phyloP scores from a whole-genome alignment of 2,888 invertebrate species.

The Pantelozetes paolii region DNA sequence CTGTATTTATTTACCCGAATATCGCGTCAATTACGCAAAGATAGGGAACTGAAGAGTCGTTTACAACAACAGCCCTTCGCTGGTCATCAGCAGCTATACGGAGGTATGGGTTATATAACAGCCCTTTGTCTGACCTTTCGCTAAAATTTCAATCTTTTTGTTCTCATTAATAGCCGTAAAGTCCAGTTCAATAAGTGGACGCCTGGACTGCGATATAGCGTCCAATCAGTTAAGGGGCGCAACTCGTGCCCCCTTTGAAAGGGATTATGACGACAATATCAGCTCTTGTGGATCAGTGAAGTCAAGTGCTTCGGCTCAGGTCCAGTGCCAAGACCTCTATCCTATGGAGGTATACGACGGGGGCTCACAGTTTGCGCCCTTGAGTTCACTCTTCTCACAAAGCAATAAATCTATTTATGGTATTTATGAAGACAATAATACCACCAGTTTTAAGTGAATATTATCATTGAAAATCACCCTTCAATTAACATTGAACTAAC shows the following conservation, averaged over 20 bases:
- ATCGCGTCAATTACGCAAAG: constrained; percentile 44
- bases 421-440: too few species aligned
- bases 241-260: constrained; percentile 38
- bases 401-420: constrained; percentile 25
- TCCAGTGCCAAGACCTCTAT: constrained; percentile 43
- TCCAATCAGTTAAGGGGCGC: constrained; percentile 16
- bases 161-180: background rate
- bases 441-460: too few species aligned
- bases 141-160: background rate
- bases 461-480: too few species aligned
- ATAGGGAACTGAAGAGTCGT: constrained; percentile 44
- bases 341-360: constrained; percentile 44
- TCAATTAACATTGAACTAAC: too few species aligned
- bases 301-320: constrained; percentile 38
- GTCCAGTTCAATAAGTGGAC: background rate
- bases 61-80: constrained; percentile 43
- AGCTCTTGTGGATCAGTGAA: constrained; percentile 42
- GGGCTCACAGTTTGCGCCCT: constrained; percentile 17
- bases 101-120: constrained; percentile 20
- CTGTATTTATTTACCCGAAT: constrained; percentile 50
- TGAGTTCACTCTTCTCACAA: constrained; percentile 5
- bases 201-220: background rate
- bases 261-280: constrained; percentile 39
- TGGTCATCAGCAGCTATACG: constrained; percentile 36
- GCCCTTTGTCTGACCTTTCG: background rate